phyloP scores from a whole-genome alignment of 2,888 invertebrate species.

The Stenotaenia linearis region DNA sequence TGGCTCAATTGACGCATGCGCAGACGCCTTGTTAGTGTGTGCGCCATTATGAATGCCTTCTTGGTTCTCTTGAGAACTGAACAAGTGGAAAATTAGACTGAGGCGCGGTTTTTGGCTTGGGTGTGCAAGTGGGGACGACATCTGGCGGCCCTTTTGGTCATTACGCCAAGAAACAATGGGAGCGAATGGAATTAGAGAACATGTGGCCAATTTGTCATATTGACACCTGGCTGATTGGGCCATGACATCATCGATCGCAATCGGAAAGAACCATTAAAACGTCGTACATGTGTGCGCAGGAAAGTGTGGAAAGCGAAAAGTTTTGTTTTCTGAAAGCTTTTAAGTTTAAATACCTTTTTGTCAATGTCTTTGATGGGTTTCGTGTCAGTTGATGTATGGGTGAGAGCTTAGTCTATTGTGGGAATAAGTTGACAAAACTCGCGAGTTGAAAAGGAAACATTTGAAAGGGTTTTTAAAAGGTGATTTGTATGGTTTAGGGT shows the following conservation, averaged over 20 bases:
- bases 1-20: conserved; percentile 15
- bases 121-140: conserved; percentile 7
- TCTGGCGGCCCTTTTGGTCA: conserved; percentile 10
- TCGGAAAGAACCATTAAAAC: neutral
- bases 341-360: neutral
- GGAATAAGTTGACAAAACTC: neutral
- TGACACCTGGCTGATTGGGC: conserved; percentile 7
- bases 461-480: conserved; percentile 8
- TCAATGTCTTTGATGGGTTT: neutral
- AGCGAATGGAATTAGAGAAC: neutral
- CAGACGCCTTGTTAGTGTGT: conserved; percentile 8
- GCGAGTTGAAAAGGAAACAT: neutral
- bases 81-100: conserved; percentile 4
- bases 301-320: too few species aligned
- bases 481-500: neutral
- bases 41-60: conserved; percentile 19
- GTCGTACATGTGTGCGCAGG: neutral
- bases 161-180: conserved; percentile 3
- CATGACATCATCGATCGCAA: neutral
- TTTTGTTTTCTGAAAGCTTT: neutral
- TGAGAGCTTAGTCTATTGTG: neutral
- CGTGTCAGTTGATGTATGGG: neutral
- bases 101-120: conserved; percentile 14
- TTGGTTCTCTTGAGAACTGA: conserved; percentile 19
- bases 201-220: conserved; percentile 19